Evolutionary conservation across 2,888 invertebrate genomes (phyloP), one percentile per base, ranked within the genome.

Genomic region (Colostygia pectinataria): DNA sequence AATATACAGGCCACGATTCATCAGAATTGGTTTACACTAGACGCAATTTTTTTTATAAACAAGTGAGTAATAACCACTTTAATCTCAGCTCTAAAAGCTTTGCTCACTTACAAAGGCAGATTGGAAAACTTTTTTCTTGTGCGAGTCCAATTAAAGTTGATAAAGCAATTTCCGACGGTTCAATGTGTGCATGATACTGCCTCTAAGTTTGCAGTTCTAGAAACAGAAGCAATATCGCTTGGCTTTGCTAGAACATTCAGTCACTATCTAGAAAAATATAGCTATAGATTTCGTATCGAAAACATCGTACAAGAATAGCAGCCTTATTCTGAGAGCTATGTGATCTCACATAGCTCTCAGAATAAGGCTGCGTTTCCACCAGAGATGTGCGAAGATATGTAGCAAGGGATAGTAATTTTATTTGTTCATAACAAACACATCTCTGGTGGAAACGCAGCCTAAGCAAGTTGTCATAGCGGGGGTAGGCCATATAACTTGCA

Each of bases 61-160:
- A 55, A 56, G 37, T 59, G 47, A 53, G 58, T 63, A 62, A 61
- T 61, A 62, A 58, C 47, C 33, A 53, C 40, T 82, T 83, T 79
- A 79, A 82, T 81, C 77, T 77, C 69, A 55, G 65, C 68, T 71
- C 78, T 79, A 75, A 75, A 79, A 79, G 77, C 76, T 71, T 68
- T 66, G 63, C 5, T 71, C 71, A 77, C 79, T 80, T 74, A 83
- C 80, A 85, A 83, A 81, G 78, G 84, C 77, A 84, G 83, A 86
- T 87, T 87, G 86, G 83, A 84, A 87, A 87, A 87, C 80, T 85
- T 87, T 83, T 86, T 85, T 84, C 84, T 86, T 84, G 73, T 71
- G 72, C 71, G 77, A 78, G 68, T 83, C 83, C 83, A 87, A 86
- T 87, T 86, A 86, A 85, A 87, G 69, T 88, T 86, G 86, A 85